Conservation (phyloP, 2,797 vertebrate genomes). For the Peromyscus nudipes region DNA sequence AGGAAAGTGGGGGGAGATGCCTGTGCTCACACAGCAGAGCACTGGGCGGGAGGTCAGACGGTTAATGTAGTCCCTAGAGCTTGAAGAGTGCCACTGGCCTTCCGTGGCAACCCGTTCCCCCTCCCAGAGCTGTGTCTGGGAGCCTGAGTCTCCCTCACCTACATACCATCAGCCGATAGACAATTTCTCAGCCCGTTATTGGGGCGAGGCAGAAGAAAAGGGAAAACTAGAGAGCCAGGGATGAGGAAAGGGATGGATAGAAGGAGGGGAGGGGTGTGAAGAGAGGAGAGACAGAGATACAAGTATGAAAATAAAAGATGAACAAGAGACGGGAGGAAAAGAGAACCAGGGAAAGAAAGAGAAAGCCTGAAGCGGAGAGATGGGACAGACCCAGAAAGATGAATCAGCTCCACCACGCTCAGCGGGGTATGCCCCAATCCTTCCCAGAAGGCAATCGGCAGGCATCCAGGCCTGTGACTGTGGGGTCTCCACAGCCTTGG, state of each 20-base stretch:
- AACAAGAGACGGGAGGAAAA: not conserved
- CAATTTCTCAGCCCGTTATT: not conserved
- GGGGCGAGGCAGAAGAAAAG: not conserved
- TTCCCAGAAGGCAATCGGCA: not conserved
- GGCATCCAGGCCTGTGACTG: not conserved
- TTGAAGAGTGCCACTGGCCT: not conserved
- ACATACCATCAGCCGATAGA: not conserved
- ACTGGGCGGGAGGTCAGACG: not conserved
- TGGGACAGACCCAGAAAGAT: not conserved
- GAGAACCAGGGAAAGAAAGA: not conserved
- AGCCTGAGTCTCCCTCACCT: not conserved
- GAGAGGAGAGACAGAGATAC: not conserved
- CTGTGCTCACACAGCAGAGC: not conserved
- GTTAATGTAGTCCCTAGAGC: not conserved
- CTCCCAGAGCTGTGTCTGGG: not conserved
- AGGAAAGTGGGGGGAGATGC: not conserved
- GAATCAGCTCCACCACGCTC: rapidly evolving
- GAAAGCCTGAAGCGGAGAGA: not conserved
- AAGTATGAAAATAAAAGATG: not conserved
- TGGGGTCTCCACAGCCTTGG: not conserved
- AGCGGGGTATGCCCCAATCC: rapidly evolving
- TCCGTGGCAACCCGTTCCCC: not conserved
- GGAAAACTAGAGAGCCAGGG: not conserved
- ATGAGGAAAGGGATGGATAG: not conserved
- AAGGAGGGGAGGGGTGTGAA: not conserved